A percentile compares a stretch with the other conserved stretches of the same genome.
These are phyloP conservation scores for Silurus lanzhouensis DNA, from an alignment of 2,797 vertebrate species.

Conservation along the genomic window DNA sequence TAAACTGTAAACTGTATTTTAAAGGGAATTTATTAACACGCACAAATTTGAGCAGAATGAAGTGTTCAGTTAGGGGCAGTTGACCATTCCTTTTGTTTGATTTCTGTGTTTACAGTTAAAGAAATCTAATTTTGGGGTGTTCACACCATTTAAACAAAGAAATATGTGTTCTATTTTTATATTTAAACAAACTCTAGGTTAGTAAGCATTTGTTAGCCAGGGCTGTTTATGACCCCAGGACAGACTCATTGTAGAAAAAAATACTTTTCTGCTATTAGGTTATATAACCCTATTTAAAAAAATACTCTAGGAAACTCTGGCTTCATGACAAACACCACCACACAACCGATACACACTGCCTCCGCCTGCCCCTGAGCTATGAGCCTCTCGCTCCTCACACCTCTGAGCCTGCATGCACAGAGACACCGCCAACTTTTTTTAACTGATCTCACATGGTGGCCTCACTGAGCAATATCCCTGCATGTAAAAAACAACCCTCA, in stretches of 20 bases:
- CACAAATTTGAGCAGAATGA: not conserved
- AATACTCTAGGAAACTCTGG: conserved; percentile 59
- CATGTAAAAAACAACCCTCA: conserved; percentile 11
- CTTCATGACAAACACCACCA: conserved; percentile 60
- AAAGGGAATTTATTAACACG: not conserved
- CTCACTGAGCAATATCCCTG: not conserved
- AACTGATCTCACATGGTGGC: conserved; percentile 31
- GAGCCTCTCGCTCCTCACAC: conserved; percentile 22
- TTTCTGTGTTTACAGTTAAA: not conserved
- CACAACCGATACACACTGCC: conserved; percentile 27
- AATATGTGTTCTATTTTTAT: not conserved
- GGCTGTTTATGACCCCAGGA: not conserved
- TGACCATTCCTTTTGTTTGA: not conserved
- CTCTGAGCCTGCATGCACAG: not conserved
- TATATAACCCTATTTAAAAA: conserved; percentile 70
- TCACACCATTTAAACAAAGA: not conserved
- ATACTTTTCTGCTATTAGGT: conserved; percentile 60
- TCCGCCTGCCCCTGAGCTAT: conserved; percentile 8
- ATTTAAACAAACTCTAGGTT: not conserved
- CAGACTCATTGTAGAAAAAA: conserved; percentile 60
- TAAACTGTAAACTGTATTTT: not conserved
- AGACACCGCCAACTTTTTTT: not conserved
- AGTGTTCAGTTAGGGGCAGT: not conserved
- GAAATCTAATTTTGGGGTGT: not conserved
- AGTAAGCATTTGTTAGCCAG: not conserved